Base-by-base conservation (phyloP, 23 tunicate species). In the Ciona savignyi region DNA sequence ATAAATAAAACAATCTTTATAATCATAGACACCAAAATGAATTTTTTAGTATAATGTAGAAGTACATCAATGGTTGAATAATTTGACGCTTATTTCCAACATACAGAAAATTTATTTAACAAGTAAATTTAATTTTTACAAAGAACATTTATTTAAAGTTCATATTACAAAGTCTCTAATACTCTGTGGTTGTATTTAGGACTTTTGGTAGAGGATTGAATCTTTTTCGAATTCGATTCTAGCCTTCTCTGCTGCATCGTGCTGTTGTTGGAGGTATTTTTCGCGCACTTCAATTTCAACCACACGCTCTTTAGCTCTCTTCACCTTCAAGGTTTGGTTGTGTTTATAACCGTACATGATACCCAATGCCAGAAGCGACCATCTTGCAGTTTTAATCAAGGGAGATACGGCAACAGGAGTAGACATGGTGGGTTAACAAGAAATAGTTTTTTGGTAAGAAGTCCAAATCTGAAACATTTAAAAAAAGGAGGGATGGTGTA, bases 141-240 rank as follows among this genome's bases (percentile, higher is more conserved):
- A 42, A 42, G 56, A 42, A 42, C 9, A 42, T 6, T 42, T 42
- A 42, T 42, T 42, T 9, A 15, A 42, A 42, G 56, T 42, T 42
- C 15, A 42, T 42, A 42, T 42, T 6, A 42, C 15, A 42, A 42
- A 42, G 56, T 42, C 56, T 42, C 56, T 42, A 15, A 9, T 42
- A 42, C 9, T n/a, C n/a, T 6, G 56, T 72, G 48, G 27, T 11
- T 49, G 25, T 48, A 33, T 42, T n/a, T 33, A 23, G 3, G 42
- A 61, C 29, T 85, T 85, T 73, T 66, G 60, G 72, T 72, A 85
- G 32, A 85, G 77, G 42, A 85, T 67, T 21, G 91, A 85, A 49
- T 80, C 82, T 49, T 68, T 73, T 78, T 85, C 91, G 60, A 78
- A 85, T 78, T 85, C 91, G 28, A 85, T 56, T 21, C 91, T 68